Conservation (phyloP, 1,140 invertebrate genomes). For the Frieseomelitta varia region DNA sequence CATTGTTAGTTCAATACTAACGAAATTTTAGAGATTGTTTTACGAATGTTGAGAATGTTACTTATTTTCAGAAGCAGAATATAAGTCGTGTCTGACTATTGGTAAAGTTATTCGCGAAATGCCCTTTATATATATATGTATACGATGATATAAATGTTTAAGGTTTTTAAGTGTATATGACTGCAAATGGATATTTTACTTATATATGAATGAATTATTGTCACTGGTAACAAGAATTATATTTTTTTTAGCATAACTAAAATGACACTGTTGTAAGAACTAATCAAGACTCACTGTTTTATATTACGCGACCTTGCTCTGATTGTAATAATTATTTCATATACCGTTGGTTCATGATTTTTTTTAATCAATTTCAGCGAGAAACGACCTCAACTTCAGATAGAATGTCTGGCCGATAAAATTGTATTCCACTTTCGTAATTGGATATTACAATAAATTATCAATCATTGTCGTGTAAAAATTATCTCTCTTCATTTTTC, state of each 20-base stretch:
- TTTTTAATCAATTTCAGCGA: constrained; percentile 17
- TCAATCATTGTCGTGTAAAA: constrained; percentile 60
- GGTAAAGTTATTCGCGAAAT: constrained; percentile 13
- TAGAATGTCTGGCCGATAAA: constrained; percentile 53
- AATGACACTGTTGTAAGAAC: constrained; percentile 59
- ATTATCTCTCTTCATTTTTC: no score
- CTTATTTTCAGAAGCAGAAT: not conserved
- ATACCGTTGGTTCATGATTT: constrained; percentile 44
- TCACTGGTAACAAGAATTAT: constrained; percentile 67
- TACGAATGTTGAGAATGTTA: constrained; percentile 1
- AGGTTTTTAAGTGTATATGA: constrained; percentile 51
- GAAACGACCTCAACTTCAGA: constrained; percentile 25
- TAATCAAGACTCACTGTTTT: constrained; percentile 65
- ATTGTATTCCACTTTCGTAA: constrained; percentile 62
- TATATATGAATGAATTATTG: constrained; percentile 65
- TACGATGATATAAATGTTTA: constrained; percentile 31
- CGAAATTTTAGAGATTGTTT: not conserved
- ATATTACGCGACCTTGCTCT: constrained; percentile 63
- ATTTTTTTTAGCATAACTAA: constrained; percentile 72
- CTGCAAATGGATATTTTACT: constrained; percentile 72
- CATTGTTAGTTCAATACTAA: not conserved
- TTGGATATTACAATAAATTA: constrained; percentile 64
- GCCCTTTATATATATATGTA: constrained; percentile 27
- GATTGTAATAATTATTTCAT: constrained; percentile 61
- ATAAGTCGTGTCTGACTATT: not conserved